Evolutionary conservation across 2,113 vertebrate species (phyloP).

Genomic region (Pelodiscus sinensis): DNA sequence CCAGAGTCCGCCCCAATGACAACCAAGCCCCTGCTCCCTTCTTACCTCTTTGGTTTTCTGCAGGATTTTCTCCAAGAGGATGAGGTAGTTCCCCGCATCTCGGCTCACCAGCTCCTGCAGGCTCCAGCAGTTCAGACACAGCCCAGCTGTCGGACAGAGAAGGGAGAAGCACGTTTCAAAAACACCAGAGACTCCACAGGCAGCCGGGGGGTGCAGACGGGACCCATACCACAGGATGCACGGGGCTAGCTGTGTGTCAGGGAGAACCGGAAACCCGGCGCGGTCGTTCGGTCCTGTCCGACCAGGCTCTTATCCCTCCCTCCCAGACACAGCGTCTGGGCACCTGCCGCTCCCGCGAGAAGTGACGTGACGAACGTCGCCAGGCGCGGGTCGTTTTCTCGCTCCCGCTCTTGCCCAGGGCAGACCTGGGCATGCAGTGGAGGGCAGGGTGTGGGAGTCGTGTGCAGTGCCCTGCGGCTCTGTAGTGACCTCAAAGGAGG

Average conservation of each 20-base stretch:
- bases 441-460: not conserved
- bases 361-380: not conserved
- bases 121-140: constrained; percentile 97
- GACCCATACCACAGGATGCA: not conserved
- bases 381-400: not conserved
- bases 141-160: constrained; percentile 78
- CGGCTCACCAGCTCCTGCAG: constrained; percentile 94
- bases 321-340: accelerated
- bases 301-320: not conserved
- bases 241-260: not conserved
- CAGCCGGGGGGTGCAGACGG: not conserved
- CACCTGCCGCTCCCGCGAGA: accelerated
- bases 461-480: not conserved
- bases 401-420: not conserved
- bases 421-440: not conserved
- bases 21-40: not conserved
- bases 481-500: not conserved
- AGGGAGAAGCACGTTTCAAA: not conserved
- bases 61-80: constrained; percentile 94
- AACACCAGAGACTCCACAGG: not conserved
- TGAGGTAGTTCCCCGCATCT: constrained; percentile 91
- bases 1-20: not conserved
- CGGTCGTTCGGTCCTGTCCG: accelerated
- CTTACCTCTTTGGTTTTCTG: constrained; percentile 90
- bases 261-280: accelerated